These are phyloP conservation scores for Neoscelio sp. DNA, from an alignment of 2,888 invertebrate genomes.

Conservation along the genomic window DNA sequence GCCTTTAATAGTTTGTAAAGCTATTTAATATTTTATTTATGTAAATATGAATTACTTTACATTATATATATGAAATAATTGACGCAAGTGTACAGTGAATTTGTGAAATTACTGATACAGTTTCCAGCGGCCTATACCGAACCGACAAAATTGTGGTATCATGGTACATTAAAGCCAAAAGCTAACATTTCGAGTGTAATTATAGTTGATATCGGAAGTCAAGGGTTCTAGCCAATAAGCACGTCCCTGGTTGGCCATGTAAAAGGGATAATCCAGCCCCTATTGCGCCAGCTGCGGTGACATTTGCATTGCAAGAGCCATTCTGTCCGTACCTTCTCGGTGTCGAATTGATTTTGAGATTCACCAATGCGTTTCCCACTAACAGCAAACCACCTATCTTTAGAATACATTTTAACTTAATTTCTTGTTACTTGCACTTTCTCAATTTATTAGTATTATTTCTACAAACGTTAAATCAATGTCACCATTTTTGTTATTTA, in stretches of 20 bases:
- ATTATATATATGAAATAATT: neutral
- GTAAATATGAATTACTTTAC: too few species aligned
- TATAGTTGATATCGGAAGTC: slow-evolving; percentile 63
- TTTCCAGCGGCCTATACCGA: slow-evolving; percentile 38
- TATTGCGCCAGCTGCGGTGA: slow-evolving; percentile 68
- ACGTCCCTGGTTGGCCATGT: slow-evolving; percentile 61
- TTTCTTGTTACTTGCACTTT: slow-evolving; percentile 45
- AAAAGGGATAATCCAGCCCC: slow-evolving; percentile 68
- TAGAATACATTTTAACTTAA: slow-evolving; percentile 57
- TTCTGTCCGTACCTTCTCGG: slow-evolving; percentile 51
- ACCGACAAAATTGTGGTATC: slow-evolving; percentile 38
- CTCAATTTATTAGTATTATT: slow-evolving; percentile 30
- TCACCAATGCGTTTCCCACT: slow-evolving; percentile 25
- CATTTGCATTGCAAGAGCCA: slow-evolving; percentile 68
- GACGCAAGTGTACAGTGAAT: neutral
- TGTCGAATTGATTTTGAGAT: slow-evolving; percentile 64
- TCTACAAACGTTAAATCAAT: slow-evolving; percentile 18
- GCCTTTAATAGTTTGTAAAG: too few species aligned
- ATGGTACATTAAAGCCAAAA: slow-evolving; percentile 49
- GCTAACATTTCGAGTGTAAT: slow-evolving; percentile 63
- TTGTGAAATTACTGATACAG: slow-evolving; percentile 27
- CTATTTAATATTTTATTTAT: too few species aligned
- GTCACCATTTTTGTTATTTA: too few species aligned
- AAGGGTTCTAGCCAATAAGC: slow-evolving; percentile 65
- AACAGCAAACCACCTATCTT: slow-evolving; percentile 36